phyloP scores from a whole-genome alignment of 2,797 vertebrate species.

The Bradypodion pumilum region DNA sequence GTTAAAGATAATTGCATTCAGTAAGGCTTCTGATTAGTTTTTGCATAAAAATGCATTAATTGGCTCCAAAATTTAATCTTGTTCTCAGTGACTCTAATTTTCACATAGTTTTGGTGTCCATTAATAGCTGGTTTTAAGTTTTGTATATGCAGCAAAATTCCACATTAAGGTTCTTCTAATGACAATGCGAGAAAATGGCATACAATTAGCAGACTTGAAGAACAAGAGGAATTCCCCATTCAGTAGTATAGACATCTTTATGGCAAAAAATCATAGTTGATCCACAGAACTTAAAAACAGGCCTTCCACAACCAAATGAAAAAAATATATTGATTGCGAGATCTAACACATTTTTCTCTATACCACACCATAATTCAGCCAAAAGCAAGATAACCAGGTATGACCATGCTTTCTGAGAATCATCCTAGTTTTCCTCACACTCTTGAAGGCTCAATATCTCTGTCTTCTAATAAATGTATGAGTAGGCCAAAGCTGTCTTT shows the following conservation, averaged over 20 bases:
- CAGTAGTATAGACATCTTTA: conserved; percentile 74
- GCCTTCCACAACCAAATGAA: conserved; percentile 55
- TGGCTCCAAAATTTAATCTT: conserved; percentile 57
- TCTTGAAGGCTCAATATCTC: conserved; percentile 86
- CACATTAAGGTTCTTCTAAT: conserved; percentile 40
- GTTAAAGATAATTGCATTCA: conserved; percentile 30
- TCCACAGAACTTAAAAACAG: conserved; percentile 61
- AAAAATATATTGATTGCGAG: conserved; percentile 49
- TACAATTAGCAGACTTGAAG: conserved; percentile 64
- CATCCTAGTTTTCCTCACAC: conserved; percentile 80
- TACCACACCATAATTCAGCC: conserved; percentile 59
- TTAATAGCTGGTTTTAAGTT: conserved; percentile 43
- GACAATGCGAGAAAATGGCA: conserved; percentile 56
- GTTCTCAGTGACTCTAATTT: conserved; percentile 66
- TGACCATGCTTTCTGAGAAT: conserved; percentile 42
- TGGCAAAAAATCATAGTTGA: conserved; percentile 61
- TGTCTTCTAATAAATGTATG: conserved; percentile 93
- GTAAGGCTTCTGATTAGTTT: conserved; percentile 59
- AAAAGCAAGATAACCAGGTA: conserved; percentile 64
- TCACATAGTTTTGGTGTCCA: conserved; percentile 51
- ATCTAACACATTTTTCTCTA: conserved; percentile 58
- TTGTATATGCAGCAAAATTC: conserved; percentile 36
- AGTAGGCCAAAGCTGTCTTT: conserved; percentile 93
- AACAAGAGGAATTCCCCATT: conserved; percentile 70
- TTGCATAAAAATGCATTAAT: conserved; percentile 60